Evolutionary conservation across 1,140 invertebrate genomes (phyloP).

Genomic region (Papilio glaucus): DNA sequence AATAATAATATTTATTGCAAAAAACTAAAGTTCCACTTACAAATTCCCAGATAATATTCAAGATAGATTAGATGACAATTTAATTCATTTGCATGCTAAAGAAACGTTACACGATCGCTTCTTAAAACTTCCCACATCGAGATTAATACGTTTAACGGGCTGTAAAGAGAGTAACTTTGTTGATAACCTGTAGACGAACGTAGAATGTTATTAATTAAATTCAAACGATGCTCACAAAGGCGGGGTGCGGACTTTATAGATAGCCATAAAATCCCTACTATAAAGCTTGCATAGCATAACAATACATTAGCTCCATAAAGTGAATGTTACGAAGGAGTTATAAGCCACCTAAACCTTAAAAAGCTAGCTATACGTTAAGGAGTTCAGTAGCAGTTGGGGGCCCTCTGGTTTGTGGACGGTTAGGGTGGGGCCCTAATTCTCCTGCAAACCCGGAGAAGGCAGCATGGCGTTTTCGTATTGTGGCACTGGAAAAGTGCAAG

Average conservation of each 20-base stretch:
- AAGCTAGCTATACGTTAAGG: no score
- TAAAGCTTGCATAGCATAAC: neutral
- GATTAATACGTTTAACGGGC: slow-evolving; percentile 27
- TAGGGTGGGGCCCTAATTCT: no score
- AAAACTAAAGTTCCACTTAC: no score
- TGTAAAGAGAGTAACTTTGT: slow-evolving; percentile 32
- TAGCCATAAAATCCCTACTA: slow-evolving; percentile 6
- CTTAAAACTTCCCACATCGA: slow-evolving; percentile 23
- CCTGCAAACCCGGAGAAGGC: no score
- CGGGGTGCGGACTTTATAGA: slow-evolving; percentile 16
- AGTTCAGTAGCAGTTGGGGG: no score
- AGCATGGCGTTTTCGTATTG: no score
- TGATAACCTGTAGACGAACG: slow-evolving; percentile 15
- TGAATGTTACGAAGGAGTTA: neutral
- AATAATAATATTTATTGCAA: no score
- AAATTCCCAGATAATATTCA: no score
- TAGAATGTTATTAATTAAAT: slow-evolving; percentile 24
- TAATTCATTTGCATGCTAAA: slow-evolving; percentile 8
- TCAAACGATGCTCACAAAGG: slow-evolving; percentile 24
- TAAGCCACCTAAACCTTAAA: neutral
- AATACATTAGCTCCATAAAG: neutral
- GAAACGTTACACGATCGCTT: slow-evolving; percentile 14
- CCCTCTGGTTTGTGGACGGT: no score
- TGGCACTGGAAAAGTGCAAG: no score
- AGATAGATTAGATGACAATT: slow-evolving; percentile 2